Percentiles rank a stretch among this genome's conserved stretches.
These are phyloP conservation scores for Drosophila miranda DNA, from an alignment of 1,140 invertebrate species.

Conservation along the genomic window DNA sequence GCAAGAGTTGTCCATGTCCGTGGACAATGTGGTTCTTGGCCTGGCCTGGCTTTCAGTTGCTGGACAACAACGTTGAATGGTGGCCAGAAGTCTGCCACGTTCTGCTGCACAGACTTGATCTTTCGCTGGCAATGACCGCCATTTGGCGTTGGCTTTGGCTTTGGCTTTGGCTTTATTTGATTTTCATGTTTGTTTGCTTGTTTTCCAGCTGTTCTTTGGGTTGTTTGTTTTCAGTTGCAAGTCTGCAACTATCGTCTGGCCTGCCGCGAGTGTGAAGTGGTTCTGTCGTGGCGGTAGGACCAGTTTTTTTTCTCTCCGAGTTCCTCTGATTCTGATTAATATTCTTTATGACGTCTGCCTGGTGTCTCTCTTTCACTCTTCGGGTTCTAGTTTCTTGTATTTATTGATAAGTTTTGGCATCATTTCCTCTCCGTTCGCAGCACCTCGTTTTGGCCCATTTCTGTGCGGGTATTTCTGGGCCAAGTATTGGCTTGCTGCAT, in stretches of 20 bases:
- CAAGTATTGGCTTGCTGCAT: slow-evolving; percentile 6
- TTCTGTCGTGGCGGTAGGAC: slow-evolving; percentile 40
- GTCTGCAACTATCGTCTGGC: slow-evolving; percentile 53
- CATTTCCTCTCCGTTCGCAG: slow-evolving; percentile 27
- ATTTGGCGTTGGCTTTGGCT: slow-evolving; percentile 39
- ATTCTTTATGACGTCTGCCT: slow-evolving; percentile 62
- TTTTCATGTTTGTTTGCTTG: slow-evolving; percentile 67
- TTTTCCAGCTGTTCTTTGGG: slow-evolving; percentile 22
- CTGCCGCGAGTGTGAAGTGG: slow-evolving; percentile 31
- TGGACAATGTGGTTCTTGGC: slow-evolving; percentile 7
- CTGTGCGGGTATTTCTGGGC: slow-evolving; percentile 21
- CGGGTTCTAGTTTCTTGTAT: slow-evolving; percentile 10
- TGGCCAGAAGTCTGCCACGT: slow-evolving; percentile 25
- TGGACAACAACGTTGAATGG: slow-evolving; percentile 8
- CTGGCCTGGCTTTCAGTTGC: slow-evolving; percentile 1
- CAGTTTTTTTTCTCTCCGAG: slow-evolving; percentile 20
- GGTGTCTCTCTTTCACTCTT: slow-evolving; percentile 35
- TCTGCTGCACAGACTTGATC: slow-evolving; percentile 23
- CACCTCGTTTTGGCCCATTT: slow-evolving; percentile 52
- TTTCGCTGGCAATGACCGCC: slow-evolving; percentile 74
- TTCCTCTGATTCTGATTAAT: slow-evolving; percentile 41
- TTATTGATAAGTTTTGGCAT: slow-evolving; percentile 54
- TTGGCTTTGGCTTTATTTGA: slow-evolving; percentile 53
- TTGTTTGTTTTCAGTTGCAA: slow-evolving; percentile 33
- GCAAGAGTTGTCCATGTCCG: slow-evolving; percentile 19